These are phyloP conservation scores for Neopelma chrysocephalum DNA, from an alignment of 2,797 vertebrate genomes.

Conservation along the genomic window DNA sequence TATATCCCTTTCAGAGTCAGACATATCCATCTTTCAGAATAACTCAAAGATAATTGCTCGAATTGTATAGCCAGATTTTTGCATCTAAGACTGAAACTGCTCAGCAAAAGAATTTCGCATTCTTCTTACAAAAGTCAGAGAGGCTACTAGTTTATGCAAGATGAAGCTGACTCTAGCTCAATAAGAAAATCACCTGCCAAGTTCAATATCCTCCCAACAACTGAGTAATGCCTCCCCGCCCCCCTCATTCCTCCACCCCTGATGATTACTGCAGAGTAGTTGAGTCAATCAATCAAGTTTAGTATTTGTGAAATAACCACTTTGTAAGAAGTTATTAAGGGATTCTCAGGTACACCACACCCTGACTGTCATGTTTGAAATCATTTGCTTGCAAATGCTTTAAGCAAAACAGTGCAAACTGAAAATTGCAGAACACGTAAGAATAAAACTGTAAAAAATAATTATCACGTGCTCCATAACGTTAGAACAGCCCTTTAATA, in stretches of 20 bases:
- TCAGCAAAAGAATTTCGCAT: not conserved
- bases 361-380: not conserved
- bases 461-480: not conserved
- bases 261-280: not conserved
- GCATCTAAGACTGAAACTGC: not conserved
- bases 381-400: not conserved
- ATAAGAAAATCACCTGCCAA: not conserved
- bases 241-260: rapidly evolving
- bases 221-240: not conserved
- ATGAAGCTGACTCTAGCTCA: not conserved
- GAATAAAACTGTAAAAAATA: not conserved
- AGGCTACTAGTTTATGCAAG: not conserved
- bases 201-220: not conserved
- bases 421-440: not conserved
- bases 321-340: not conserved
- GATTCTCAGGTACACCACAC: not conserved
- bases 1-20: rapidly evolving
- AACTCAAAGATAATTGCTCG: not conserved
- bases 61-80: not conserved
- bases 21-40: not conserved
- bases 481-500: conserved; percentile 16
- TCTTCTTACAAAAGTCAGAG: not conserved
- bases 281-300: not conserved
- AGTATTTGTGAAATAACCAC: not conserved
- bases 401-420: not conserved